A percentile compares a stretch with the other conserved stretches of the same genome.
These are phyloP conservation scores for Brienomyrus longianalis DNA, from an alignment of 2,113 vertebrate species.

Conservation along the genomic window DNA sequence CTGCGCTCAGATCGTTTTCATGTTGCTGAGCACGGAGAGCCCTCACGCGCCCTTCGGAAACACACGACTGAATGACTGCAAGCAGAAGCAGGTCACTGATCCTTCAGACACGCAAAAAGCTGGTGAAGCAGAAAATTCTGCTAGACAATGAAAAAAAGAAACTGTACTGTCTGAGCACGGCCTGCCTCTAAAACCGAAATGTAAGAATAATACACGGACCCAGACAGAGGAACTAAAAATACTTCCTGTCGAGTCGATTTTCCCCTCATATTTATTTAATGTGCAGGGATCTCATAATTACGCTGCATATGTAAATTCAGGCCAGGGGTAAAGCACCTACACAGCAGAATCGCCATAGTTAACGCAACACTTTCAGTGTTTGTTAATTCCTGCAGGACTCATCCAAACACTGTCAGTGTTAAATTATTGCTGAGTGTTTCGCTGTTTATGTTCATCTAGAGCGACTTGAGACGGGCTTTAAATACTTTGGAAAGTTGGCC, in stretches of 20 bases:
- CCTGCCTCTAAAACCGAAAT: neutral
- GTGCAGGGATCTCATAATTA: neutral
- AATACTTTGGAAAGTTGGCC: neutral
- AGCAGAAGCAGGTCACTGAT: conserved; percentile 6
- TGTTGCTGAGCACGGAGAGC: neutral
- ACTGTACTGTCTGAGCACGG: neutral
- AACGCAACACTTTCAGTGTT: neutral
- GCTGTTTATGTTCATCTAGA: neutral
- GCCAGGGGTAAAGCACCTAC: neutral
- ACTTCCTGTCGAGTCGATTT: neutral
- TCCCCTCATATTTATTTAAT: neutral
- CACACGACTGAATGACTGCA: neutral
- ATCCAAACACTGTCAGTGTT: neutral
- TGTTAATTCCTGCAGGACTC: neutral
- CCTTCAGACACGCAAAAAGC: conserved; percentile 8
- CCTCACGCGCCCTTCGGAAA: neutral
- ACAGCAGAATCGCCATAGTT: neutral
- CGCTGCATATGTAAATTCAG: neutral
- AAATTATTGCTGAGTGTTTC: neutral
- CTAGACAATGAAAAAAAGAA: conserved; percentile 4
- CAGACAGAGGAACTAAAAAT: neutral
- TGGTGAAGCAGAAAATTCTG: conserved; percentile 16
- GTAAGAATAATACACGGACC: neutral
- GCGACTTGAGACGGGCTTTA: neutral
- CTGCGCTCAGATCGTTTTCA: neutral